Base-by-base conservation (phyloP, 37 sponge, comb jelly and placozoan genomes). In the Axinella damicornis region DNA sequence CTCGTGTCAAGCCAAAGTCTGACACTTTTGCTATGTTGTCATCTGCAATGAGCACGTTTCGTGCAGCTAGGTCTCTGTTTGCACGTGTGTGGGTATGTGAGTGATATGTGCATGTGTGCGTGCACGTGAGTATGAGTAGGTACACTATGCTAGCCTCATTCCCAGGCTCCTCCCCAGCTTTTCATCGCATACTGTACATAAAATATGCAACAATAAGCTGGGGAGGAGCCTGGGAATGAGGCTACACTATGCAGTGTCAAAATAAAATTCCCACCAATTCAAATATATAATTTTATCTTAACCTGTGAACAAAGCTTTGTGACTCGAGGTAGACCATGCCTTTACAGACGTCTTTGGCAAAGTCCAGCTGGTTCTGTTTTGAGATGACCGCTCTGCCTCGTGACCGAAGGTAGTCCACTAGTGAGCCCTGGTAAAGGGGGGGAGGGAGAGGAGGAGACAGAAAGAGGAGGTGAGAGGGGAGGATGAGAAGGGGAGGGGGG, bases 351-450 rank as follows among this genome's bases (percentile, higher is more conserved):
- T 95, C 69, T 31, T 88, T 88, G 71, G 90, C 90, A 89, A 89
- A 90, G 52, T 75, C 77, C 53, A 85, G 60, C 74, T 88, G 92
- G 25, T 92, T 79, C 24, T 71, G 65, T 75, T 87, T 87, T 53
- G 86, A 74, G 33, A 96, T 96, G 68, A 97, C 91, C 37, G 98
- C 79, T 73, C 93, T 83, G 20, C 95, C 98, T n/a, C 93, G 75
- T 63, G 95, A 81, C 56, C 93, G 33, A 55, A 97, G 83, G 57
- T 97, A 95, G 58, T 95, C 93, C 6, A 92, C 84, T 46, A 97
- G 82, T 0, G 95, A 88, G 18, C 97, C 97, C 46, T 46, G 46
- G 9, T 46, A 6, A 52, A 53, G n/a, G n/a, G n/a, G n/a, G n/a
- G n/a, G n/a, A n/a, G n/a, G n/a, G n/a, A n/a, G n/a, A n/a, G n/a